phyloP scores from a whole-genome alignment of 2,797 vertebrate genomes.

The Oryzias dopingdopingensis region DNA sequence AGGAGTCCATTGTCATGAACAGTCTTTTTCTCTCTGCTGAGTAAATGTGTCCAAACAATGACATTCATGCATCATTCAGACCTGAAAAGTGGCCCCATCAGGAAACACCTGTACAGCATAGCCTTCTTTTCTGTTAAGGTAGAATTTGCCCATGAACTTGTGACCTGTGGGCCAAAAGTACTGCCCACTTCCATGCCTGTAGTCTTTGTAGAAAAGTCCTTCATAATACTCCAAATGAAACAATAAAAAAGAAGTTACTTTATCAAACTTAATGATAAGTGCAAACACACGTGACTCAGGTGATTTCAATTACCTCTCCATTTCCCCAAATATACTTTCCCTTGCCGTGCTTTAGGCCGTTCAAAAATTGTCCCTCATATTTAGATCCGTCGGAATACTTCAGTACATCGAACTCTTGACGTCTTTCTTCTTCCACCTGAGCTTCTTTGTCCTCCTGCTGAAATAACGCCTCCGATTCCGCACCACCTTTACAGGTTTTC shows the following conservation, averaged over 20 bases:
- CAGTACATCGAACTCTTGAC: conserved; percentile 57
- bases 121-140: conserved; percentile 85
- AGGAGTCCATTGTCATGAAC: background rate
- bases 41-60: background rate
- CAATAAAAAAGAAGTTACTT: no score
- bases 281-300: no score
- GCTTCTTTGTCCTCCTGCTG: background rate
- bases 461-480: background rate
- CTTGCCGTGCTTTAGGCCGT: conserved; percentile 79
- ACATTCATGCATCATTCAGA: conserved; percentile 39
- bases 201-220: conserved; percentile 85
- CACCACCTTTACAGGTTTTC: conserved; percentile 10
- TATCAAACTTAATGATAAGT: no score
- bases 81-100: conserved; percentile 80
- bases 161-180: conserved; percentile 83
- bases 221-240: conserved; percentile 73
- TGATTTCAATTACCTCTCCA: conserved; percentile 51
- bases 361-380: conserved; percentile 78
- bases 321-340: conserved; percentile 60
- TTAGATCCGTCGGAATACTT: conserved; percentile 79
- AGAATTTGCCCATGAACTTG: conserved; percentile 84
- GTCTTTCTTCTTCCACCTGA: background rate
- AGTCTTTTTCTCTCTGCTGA: background rate
- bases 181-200: conserved; percentile 79
- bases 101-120: conserved; percentile 78